phyloP scores from a whole-genome alignment of 2,113 vertebrate genomes.

The Zeus faber region DNA sequence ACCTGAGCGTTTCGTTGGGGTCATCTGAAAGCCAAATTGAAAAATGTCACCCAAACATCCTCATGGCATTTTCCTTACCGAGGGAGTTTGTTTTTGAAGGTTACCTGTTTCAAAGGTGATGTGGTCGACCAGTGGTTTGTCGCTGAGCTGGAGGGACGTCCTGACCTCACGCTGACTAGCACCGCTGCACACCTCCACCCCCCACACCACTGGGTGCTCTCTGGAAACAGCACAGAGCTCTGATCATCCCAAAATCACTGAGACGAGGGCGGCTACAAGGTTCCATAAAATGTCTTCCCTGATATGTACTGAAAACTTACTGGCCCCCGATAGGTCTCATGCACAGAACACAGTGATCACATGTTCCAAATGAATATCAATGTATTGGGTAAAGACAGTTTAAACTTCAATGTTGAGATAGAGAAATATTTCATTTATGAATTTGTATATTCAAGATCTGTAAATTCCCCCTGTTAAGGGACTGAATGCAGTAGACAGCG shows the following conservation, averaged over 20 bases:
- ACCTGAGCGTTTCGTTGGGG: conserved; percentile 62
- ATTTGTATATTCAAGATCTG: no score
- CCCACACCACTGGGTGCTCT: conserved; percentile 83
- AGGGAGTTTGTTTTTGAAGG: neutral
- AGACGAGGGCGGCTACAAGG: no score
- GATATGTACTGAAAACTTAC: no score
- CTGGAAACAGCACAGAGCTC: conserved; percentile 59
- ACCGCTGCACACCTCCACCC: conserved; percentile 83
- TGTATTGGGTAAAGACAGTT: no score
- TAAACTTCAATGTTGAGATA: no score
- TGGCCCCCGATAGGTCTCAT: no score
- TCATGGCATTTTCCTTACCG: neutral
- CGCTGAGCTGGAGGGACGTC: conserved; percentile 83
- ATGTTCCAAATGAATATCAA: no score
- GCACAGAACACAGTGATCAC: no score
- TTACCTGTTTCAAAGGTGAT: conserved; percentile 74
- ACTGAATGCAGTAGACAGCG: no score
- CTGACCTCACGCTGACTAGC: conserved; percentile 81
- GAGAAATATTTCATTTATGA: no score
- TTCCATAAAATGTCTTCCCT: no score
- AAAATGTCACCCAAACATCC: neutral
- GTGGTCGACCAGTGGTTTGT: conserved; percentile 78
- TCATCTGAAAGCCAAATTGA: conserved; percentile 69
- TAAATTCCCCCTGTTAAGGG: no score
- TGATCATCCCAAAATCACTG: neutral